These are phyloP conservation scores for Trachythela sp. DNA, from an alignment of 64 coral and sea anemone species.

Conservation along the genomic window DNA sequence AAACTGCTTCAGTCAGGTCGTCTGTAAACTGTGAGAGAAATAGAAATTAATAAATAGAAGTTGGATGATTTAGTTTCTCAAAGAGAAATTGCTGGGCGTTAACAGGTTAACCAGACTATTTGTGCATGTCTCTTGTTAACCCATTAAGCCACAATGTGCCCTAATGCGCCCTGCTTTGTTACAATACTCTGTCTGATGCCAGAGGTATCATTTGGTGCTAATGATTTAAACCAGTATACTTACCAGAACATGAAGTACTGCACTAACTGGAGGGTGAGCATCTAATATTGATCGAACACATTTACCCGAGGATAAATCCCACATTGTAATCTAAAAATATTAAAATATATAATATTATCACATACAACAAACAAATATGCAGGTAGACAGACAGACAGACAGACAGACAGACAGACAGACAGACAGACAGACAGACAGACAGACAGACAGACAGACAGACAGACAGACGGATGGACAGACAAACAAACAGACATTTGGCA, in stretches of 20 bases:
- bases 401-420: neutral
- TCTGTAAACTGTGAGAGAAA: conserved; percentile 72
- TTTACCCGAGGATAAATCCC: conserved; percentile 91
- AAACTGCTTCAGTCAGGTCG: conserved; percentile 85
- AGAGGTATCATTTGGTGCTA: too few relatives aligned
- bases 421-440: neutral
- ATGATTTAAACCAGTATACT: neutral
- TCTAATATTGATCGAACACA: conserved; percentile 74
- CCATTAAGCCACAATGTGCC: too few relatives aligned
- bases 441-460: neutral
- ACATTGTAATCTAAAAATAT: conserved; percentile 79
- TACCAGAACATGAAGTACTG: conserved; percentile 91
- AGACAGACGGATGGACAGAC: neutral
- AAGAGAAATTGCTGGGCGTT: neutral
- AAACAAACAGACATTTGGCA: conserved; percentile 72
- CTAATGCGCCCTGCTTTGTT: too few relatives aligned
- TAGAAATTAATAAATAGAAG: neutral
- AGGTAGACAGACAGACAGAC: neutral
- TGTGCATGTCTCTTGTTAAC: too few relatives aligned
- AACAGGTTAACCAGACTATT: too few relatives aligned
- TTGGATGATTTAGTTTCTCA: too few relatives aligned
- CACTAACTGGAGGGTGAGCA: conserved; percentile 87
- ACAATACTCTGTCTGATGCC: too few relatives aligned
- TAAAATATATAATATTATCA: too few relatives aligned
- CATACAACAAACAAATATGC: too few relatives aligned